Percentiles rank a stretch among this genome's conserved stretches.
These are phyloP conservation scores for Toxotes jaculatrix DNA, from an alignment of 2,113 vertebrate species.

Conservation along the genomic window DNA sequence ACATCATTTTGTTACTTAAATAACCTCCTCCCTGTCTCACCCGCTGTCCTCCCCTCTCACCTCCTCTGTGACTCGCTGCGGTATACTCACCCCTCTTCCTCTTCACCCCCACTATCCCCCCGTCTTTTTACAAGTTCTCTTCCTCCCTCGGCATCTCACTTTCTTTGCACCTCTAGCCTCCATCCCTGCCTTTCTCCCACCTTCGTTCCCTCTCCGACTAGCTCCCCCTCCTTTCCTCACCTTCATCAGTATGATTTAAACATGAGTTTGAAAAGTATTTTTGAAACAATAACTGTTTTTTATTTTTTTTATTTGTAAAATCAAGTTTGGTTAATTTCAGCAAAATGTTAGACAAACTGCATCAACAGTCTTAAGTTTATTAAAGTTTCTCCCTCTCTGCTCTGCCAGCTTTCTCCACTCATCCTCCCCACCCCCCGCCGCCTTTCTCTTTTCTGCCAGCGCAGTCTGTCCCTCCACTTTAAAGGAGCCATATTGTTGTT, in stretches of 20 bases:
- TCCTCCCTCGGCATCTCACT: conserved; percentile 44
- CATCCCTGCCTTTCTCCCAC: neutral
- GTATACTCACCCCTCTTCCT: conserved; percentile 63
- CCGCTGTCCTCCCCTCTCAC: conserved; percentile 42
- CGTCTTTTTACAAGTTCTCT: conserved; percentile 51
- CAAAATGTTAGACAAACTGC: neutral
- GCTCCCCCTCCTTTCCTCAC: neutral
- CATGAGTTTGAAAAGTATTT: neutral
- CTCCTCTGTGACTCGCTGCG: conserved; percentile 24
- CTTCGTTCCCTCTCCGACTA: neutral
- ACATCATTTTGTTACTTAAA: conserved; percentile 38
- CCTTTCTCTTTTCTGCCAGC: conserved; percentile 33
- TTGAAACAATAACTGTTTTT: conserved; percentile 1
- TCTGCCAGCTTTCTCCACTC: conserved; percentile 22
- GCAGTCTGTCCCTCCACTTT: conserved; percentile 67
- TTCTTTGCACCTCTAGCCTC: conserved; percentile 44
- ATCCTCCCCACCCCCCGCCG: neutral
- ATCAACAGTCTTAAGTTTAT: conserved; percentile 23
- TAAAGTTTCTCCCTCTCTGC: conserved; percentile 31
- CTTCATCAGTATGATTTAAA: conserved; percentile 5
- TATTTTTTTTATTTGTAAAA: conserved; percentile 5
- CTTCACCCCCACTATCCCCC: conserved; percentile 15
- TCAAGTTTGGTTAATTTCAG: conserved; percentile 1
- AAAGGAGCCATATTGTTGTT: conserved; percentile 80
- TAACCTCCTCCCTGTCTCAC: conserved; percentile 36